Conservation (phyloP, 2,113 vertebrate genomes). For the Sclerurus mexicanus region DNA sequence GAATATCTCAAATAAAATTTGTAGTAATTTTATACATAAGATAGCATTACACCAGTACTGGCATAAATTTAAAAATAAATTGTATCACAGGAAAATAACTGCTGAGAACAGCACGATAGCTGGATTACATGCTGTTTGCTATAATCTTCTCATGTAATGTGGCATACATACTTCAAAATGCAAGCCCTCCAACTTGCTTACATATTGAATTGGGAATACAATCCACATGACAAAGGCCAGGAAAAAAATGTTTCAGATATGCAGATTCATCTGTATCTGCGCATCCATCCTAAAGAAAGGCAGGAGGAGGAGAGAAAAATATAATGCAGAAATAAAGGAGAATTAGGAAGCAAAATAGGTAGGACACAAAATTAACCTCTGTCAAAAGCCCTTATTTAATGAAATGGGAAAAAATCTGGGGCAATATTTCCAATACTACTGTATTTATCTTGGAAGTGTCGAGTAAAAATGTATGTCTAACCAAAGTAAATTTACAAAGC, state of each 20-base stretch:
- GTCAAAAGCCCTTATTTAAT: neutral
- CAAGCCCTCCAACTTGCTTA: neutral
- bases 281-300: neutral
- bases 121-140: neutral
- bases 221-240: neutral
- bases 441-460: neutral
- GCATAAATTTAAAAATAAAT: neutral
- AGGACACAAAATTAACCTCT: neutral
- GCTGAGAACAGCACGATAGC: neutral
- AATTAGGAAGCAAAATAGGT: neutral
- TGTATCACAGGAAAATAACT: neutral
- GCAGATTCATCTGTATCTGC: neutral
- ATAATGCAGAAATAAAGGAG: neutral
- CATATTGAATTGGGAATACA: neutral
- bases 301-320: neutral
- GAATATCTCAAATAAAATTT: neutral
- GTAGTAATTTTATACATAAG: neutral
- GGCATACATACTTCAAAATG: neutral
- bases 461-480: neutral
- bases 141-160: neutral
- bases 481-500: neutral
- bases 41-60: neutral
- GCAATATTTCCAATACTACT: neutral
- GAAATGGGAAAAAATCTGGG: neutral
- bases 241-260: neutral